Evolutionary conservation across 2,888 invertebrate species (phyloP), one percentile per base, ranked within the genome.

Genomic region (Griposia aprilina): DNA sequence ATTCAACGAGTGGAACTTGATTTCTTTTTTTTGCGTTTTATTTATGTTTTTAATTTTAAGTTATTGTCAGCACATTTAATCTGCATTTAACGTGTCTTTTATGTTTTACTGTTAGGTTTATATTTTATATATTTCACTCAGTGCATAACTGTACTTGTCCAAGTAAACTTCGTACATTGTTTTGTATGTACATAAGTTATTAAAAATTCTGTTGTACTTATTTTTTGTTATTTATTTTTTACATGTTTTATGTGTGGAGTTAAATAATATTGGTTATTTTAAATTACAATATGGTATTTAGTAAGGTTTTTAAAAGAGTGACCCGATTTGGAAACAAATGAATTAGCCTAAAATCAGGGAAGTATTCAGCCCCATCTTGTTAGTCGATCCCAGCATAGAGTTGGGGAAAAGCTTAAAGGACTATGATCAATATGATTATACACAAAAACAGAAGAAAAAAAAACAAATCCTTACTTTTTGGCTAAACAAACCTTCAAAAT

Each of bases 141-240:
- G 82, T 88, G 85, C 81, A 81, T 87, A 75, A 83, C 80, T 85
- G 83, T 89, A 88, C 82, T 81, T 77, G 79, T 88, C 81, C 76
- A 79, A 87, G 71, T 76, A 78, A 77, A 82, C 88, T 85, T 81
- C 88, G 88, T 90, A 90, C 90, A 90, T 82, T 88, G 88, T 91
- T 86, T 90, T 95, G 94, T 94, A 94, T 90, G 94, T 94, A 94
- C 91, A 94, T 94, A 94, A 92, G 90, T 92, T 94, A 96, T 96
- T 95, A 95, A 95, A 89, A 94, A 90, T 93, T 93, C 91, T 94
- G 90, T 93, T 93, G 89, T 91, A 90, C 87, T 91, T 87, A 75
- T 48, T 90, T 87, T 88, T 90, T 83, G 77, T 84, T 92, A 90
- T 91, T 89, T 90, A 85, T 91, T 86, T 67, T 83, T 82, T 74